Conservation (phyloP, 2,797 vertebrate species). For the Phalanger gymnotis region DNA sequence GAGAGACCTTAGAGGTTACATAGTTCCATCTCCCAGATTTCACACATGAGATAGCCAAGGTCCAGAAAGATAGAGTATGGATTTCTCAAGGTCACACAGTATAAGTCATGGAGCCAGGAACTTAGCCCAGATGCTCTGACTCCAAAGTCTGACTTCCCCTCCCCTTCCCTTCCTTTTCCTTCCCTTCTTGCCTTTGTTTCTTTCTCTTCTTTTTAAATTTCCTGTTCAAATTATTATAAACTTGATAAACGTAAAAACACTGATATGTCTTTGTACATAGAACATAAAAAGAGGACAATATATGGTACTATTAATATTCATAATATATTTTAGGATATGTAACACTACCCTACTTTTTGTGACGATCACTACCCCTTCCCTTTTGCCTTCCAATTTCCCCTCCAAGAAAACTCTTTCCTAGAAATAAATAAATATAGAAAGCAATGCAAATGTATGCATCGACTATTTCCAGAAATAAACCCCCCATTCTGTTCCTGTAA, state of each 20-base stretch:
- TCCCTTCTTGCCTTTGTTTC: accelerated
- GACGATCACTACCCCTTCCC: background rate
- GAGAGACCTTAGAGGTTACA: too few relatives aligned
- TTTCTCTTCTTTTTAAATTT: background rate
- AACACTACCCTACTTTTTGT: background rate
- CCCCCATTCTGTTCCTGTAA: background rate
- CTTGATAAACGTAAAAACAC: background rate
- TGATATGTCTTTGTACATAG: background rate
- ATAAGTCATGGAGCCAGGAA: background rate
- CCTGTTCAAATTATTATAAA: background rate
- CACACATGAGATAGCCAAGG: background rate
- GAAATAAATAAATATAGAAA: background rate
- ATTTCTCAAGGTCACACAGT: background rate
- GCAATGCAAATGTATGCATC: background rate
- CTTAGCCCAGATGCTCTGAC: background rate
- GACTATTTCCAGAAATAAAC: background rate
- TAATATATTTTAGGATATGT: background rate
- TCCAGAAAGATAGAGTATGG: background rate
- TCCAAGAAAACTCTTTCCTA: background rate
- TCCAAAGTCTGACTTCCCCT: background rate
- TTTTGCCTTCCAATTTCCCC: background rate
- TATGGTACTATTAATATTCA: background rate
- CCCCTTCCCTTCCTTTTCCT: too few relatives aligned
- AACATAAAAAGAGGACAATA: background rate
- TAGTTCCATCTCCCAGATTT: background rate